Conservation (phyloP, 2,797 vertebrate genomes). For the Coreius guichenoti region DNA sequence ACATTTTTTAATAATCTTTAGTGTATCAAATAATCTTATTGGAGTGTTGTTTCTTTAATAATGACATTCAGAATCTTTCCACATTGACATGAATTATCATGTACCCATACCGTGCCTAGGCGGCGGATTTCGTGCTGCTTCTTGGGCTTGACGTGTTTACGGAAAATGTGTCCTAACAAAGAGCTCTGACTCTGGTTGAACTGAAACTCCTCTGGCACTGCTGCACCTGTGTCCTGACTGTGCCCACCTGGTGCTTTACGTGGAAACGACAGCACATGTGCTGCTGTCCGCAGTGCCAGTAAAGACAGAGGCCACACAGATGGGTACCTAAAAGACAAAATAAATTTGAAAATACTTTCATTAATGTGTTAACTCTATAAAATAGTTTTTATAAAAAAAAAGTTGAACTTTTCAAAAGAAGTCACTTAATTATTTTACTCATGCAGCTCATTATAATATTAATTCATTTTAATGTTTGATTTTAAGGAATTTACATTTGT, state of each 20-base stretch:
- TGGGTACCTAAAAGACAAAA: conserved; percentile 75
- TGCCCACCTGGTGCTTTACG: conserved; percentile 64
- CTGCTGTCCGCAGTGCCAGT: conserved; percentile 84
- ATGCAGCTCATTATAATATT: no score
- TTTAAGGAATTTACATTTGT: no score
- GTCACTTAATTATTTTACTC: neutral
- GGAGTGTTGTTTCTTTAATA: neutral
- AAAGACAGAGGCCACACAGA: conserved; percentile 90
- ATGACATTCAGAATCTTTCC: neutral
- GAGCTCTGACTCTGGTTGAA: conserved; percentile 87
- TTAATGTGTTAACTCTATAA: neutral
- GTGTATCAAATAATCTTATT: neutral
- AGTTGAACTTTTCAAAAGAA: neutral
- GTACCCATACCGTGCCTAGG: conserved; percentile 78
- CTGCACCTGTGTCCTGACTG: neutral
- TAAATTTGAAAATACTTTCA: neutral
- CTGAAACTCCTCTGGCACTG: conserved; percentile 79
- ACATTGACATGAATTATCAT: neutral
- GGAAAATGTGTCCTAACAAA: conserved; percentile 85
- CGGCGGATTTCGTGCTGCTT: conserved; percentile 92
- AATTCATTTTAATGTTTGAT: no score
- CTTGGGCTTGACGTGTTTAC: conserved; percentile 93
- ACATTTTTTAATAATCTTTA: neutral
- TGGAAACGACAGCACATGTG: conserved; percentile 82
- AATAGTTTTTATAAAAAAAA: no score